A percentile compares a stretch with the other conserved stretches of the same genome.
These are phyloP conservation scores for Zaprionus capensis DNA, from an alignment of 1,140 invertebrate species.

Conservation along the genomic window DNA sequence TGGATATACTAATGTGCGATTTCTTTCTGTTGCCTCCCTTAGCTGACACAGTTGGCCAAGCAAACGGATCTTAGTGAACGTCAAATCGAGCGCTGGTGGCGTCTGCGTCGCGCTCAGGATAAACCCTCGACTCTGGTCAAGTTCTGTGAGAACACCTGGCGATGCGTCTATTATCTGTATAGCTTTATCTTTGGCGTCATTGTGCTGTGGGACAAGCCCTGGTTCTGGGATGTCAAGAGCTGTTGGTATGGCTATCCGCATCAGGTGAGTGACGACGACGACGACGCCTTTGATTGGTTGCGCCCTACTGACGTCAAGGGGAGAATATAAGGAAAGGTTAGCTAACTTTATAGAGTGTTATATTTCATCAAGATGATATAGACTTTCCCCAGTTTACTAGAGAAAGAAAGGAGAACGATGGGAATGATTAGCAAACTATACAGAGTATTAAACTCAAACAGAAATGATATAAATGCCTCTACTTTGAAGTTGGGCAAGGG, in stretches of 20 bases:
- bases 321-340: no score
- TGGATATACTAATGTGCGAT: background rate
- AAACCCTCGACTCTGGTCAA: conserved; percentile 95
- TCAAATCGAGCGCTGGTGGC: conserved; percentile 95
- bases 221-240: conserved; percentile 96
- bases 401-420: no score
- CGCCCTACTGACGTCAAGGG: no score
- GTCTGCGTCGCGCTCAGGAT: conserved; percentile 91
- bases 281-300: background rate
- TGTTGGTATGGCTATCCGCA: conserved; percentile 94
- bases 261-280: conserved; percentile 85
- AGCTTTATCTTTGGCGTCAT: conserved; percentile 93
- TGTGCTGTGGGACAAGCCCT: conserved; percentile 96
- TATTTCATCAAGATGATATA: no score
- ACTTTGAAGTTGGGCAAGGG: no score
- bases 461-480: no score
- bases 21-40: background rate
- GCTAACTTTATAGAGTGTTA: no score
- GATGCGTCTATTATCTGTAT: conserved; percentile 93
- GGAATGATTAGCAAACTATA: no score
- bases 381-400: no score
- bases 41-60: conserved; percentile 91
- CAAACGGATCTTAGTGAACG: conserved; percentile 94
- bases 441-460: no score
- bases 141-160: conserved; percentile 96